A percentile compares a stretch with the other conserved stretches of the same genome.
phyloP scores from a whole-genome alignment of 2,888 invertebrate genomes.

The Blomia tropicalis region DNA sequence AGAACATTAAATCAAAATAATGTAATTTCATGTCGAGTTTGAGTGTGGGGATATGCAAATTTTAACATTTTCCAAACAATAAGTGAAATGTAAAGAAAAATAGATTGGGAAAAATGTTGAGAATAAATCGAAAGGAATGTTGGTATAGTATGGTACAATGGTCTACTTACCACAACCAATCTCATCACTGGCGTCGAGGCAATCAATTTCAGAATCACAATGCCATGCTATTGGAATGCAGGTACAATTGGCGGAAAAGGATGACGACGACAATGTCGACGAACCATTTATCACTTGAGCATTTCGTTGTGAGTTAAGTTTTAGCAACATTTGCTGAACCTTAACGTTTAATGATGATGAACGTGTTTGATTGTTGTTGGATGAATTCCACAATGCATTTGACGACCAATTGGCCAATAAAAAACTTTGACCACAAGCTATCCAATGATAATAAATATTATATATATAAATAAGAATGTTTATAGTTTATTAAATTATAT shows the following conservation, averaged over 20 bases:
- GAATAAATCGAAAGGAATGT: too few species aligned
- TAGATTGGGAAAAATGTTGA: too few species aligned
- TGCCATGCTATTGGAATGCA: constrained; percentile 48
- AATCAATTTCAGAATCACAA: constrained; percentile 67
- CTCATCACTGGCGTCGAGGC: constrained; percentile 60
- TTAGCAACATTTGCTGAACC: constrained; percentile 1
- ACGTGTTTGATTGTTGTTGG: background rate
- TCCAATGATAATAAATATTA: too few species aligned
- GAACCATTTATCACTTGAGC: background rate
- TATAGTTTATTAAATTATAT: too few species aligned
- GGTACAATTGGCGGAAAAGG: constrained; percentile 21
- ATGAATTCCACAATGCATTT: background rate
- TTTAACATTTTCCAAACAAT: background rate
- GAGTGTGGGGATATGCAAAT: too few species aligned
- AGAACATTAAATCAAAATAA: too few species aligned
- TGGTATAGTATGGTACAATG: too few species aligned
- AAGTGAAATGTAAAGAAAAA: background rate
- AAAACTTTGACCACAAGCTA: constrained; percentile 14
- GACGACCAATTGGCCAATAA: background rate
- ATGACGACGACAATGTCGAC: too few species aligned
- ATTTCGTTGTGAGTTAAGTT: background rate
- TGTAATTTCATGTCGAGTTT: too few species aligned
- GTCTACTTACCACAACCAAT: constrained; percentile 48
- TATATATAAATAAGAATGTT: too few species aligned
- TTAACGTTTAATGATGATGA: background rate